Percentiles rank a stretch among this genome's conserved stretches.
phyloP scores from a whole-genome alignment of 2,888 invertebrate species.

The Griposia aprilina region DNA sequence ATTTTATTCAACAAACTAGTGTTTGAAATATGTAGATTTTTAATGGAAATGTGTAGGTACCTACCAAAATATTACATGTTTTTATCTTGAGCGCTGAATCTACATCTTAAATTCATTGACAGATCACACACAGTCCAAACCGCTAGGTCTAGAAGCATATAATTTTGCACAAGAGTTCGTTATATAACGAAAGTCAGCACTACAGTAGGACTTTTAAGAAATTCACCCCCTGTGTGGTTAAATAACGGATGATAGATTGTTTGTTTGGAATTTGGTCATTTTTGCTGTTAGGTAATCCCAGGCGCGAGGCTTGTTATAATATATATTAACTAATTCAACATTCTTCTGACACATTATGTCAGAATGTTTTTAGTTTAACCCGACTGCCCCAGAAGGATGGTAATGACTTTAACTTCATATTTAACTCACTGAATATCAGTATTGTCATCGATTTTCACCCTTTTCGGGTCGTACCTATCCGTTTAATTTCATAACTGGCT shows the following conservation, averaged over 20 bases:
- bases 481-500: neutral
- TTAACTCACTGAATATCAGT: neutral
- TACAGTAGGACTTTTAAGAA: neutral
- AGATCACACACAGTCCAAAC: neutral
- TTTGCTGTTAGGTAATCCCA: neutral
- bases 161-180: neutral
- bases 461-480: neutral
- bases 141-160: neutral
- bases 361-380: neutral
- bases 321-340: neutral
- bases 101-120: neutral
- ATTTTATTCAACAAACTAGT: conserved; percentile 31
- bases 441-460: no score
- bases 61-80: neutral
- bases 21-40: conserved; percentile 36
- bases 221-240: no score
- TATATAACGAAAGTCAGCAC: neutral
- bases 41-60: neutral
- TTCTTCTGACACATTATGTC: neutral
- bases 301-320: neutral
- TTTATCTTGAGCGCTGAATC: conserved; percentile 1
- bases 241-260: no score
- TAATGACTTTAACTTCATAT: neutral
- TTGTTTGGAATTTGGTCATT: no score
- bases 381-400: neutral